Percentiles rank a stretch among this genome's conserved stretches.
phyloP scores from a whole-genome alignment of 2,888 invertebrate species.

The Platypus cylindrus region DNA sequence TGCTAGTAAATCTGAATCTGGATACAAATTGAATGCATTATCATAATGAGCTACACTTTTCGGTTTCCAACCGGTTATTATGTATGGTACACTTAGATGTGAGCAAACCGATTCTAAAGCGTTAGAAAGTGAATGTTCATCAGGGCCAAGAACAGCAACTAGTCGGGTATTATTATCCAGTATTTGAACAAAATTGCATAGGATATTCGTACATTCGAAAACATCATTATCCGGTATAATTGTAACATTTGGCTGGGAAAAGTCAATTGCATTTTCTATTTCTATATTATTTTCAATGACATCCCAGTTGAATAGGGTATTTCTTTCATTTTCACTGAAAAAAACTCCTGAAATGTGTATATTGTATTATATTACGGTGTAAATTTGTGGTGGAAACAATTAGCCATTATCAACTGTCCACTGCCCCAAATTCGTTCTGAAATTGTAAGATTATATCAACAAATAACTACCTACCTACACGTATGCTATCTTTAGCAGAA shows the following conservation, averaged over 20 bases:
- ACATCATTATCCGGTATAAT: conserved; percentile 21
- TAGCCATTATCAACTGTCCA: not conserved
- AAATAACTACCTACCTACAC: conserved; percentile 10
- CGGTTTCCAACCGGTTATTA: conserved; percentile 61
- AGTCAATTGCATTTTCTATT: no score
- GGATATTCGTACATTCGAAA: conserved; percentile 22
- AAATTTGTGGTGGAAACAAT: not conserved
- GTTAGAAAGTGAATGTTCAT: conserved; percentile 44
- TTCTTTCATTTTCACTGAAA: conserved; percentile 10
- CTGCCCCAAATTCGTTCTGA: no score
- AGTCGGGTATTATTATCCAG: conserved; percentile 41
- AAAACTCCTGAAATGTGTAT: conserved; percentile 9
- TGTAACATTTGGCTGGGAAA: not conserved
- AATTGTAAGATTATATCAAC: no score
- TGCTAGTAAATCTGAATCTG: conserved; percentile 43
- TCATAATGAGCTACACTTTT: not conserved
- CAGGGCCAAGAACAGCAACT: conserved; percentile 74
- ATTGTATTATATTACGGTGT: not conserved
- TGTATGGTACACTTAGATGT: conserved; percentile 72
- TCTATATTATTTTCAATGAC: conserved; percentile 8
- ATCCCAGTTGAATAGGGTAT: conserved; percentile 6
- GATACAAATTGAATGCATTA: conserved; percentile 20
- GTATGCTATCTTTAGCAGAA: conserved; percentile 8
- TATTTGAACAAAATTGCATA: conserved; percentile 3
- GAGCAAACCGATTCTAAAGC: conserved; percentile 77